Conservation (phyloP, 2,113 vertebrate genomes). For the Triplophysa rosa region DNA sequence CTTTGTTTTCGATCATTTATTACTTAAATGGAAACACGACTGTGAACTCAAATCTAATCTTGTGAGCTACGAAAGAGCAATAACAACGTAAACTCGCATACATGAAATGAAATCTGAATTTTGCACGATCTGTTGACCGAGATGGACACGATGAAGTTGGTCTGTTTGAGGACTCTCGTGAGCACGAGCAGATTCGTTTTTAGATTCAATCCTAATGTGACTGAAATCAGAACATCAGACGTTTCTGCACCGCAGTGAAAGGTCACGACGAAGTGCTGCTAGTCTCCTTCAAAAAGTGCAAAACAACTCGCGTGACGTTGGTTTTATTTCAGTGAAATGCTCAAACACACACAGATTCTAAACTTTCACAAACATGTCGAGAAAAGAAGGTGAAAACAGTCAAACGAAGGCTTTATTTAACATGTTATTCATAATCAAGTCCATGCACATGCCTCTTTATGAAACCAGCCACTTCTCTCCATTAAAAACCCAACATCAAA, state of each 20-base stretch:
- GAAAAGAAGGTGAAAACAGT: constrained; percentile 56
- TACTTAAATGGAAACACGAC: no score
- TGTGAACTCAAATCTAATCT: no score
- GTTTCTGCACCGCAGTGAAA: constrained; percentile 61
- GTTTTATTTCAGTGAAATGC: constrained; percentile 67
- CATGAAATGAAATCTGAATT: neutral
- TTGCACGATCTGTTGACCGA: no score
- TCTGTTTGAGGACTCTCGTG: constrained; percentile 16
- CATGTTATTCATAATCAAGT: constrained; percentile 70
- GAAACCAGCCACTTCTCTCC: constrained; percentile 78
- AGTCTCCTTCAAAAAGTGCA: constrained; percentile 46
- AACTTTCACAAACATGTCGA: constrained; percentile 60
- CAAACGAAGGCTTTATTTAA: constrained; percentile 59
- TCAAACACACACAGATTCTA: constrained; percentile 68
- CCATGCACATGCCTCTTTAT: constrained; percentile 75
- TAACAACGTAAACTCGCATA: neutral
- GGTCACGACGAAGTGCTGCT: constrained; percentile 73
- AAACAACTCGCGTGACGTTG: constrained; percentile 65
- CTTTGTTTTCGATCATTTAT: no score
- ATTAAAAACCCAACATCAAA: constrained; percentile 59
- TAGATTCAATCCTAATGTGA: constrained; percentile 60
- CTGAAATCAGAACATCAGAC: constrained; percentile 59
- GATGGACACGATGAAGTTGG: no score
- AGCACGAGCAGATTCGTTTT: no score
- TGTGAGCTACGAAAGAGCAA: no score